Base-by-base conservation (phyloP, 2,797 vertebrate species). In the Artibeus jamaicensis region DNA sequence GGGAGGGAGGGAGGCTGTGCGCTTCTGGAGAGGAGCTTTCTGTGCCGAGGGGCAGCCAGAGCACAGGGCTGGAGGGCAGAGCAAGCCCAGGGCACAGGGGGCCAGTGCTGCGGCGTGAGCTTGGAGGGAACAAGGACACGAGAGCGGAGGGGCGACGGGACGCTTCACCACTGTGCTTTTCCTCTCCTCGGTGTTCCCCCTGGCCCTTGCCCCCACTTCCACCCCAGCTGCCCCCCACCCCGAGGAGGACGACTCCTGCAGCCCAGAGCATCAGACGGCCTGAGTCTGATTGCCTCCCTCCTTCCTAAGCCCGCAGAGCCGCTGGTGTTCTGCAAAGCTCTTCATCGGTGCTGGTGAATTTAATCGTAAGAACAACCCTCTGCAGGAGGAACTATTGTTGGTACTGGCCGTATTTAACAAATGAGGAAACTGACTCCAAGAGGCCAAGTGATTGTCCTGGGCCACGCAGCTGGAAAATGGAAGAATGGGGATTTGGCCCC, bases 161-260 rank as follows among this genome's bases (percentile, higher is more conserved):
- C 2, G 0, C 42, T 1, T 18, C 12, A 0, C 44, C 19, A 24
- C 19, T 6, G 3, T 9, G 21, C 76, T 10, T 0, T n/a, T 32
- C 22, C 16, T 10, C 11, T 6, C 39, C n/a, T 55, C 18, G 6
- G 39, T 29, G 39, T 29, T 39, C 34, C 26, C 22, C 19, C 65
- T 32, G 4, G 7, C n/a, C 1, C 39, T 4, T 48, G 6, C 7
- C 34, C 19, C 10, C 0, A 0, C 19, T 2, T 9, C 26, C 9
- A 9, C 59, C 62, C 26, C 32, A 3, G 34, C 37, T 26, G 37
- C 34, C 15, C 19, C 14, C 21, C 21, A 22, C 53, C 42, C 77
- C 1, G 26, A 65, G 65, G 26, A 65, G 65, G 65, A 32, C 24
- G 21, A 3, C 67, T 44, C 70, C 10, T 5, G 21, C 67, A 76